phyloP scores from a whole-genome alignment of 1,140 invertebrate genomes.

The Batillaria attramentaria region DNA sequence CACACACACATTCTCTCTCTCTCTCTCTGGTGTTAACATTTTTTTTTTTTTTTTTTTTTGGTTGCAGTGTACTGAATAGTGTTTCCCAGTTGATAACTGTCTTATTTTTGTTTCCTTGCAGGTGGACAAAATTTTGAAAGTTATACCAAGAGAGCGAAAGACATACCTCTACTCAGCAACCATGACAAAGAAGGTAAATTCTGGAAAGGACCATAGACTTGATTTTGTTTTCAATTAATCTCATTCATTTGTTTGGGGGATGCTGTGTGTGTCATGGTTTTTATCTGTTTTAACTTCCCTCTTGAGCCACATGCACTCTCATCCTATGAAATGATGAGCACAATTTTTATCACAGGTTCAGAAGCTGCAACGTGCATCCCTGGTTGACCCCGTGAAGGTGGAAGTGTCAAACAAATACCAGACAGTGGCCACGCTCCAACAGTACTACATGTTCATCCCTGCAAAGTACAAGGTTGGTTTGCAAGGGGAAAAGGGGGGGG shows the following conservation, averaged over 20 bases:
- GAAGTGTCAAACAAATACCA: slow-evolving; percentile 98
- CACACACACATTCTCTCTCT: neutral
- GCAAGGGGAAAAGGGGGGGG: no score
- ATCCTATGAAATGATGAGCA: neutral
- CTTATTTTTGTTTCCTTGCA: slow-evolving; percentile 68
- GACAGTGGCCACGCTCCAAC: slow-evolving; percentile 96
- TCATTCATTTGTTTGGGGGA: no score
- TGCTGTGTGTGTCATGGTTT: no score
- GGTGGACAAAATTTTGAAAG: slow-evolving; percentile 95
- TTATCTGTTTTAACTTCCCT: no score
- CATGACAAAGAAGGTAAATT: slow-evolving; percentile 95
- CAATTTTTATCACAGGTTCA: slow-evolving; percentile 69
- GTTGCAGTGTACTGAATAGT: no score
- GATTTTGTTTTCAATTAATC: slow-evolving; percentile 1
- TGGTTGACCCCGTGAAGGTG: slow-evolving; percentile 91
- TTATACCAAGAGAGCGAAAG: slow-evolving; percentile 88
- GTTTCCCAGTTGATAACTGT: no score
- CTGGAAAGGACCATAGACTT: neutral
- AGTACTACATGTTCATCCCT: slow-evolving; percentile 97
- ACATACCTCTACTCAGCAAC: slow-evolving; percentile 97
- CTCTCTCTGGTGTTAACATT: no score
- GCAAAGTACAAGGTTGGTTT: slow-evolving; percentile 89
- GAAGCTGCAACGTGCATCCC: slow-evolving; percentile 94
- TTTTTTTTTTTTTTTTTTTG: no score
- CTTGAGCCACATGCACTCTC: no score